Percentiles rank a stretch among this genome's conserved stretches.
phyloP scores from a whole-genome alignment of 2,113 vertebrate genomes.

The Lampris megalopsis region DNA sequence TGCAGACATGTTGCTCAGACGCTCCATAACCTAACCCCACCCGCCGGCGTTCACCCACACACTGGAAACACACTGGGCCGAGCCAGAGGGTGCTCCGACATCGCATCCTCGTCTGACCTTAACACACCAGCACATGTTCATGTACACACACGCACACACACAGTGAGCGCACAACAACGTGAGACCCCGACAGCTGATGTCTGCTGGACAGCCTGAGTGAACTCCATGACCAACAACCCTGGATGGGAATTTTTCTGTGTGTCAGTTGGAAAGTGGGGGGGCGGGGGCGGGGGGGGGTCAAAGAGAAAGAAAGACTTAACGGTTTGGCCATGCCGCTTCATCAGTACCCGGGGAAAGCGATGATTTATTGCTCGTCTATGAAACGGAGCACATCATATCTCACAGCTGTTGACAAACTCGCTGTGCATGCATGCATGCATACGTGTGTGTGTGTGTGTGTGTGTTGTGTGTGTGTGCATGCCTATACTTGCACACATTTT shows the following conservation, averaged over 20 bases:
- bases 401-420: slow-evolving; percentile 67
- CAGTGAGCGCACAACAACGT: not conserved
- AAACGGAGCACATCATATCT: slow-evolving; percentile 53
- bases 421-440: slow-evolving; percentile 31
- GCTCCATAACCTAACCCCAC: slow-evolving; percentile 49
- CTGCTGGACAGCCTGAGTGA: slow-evolving; percentile 49
- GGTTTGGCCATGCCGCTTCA: slow-evolving; percentile 4
- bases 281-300: not conserved
- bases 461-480: slow-evolving; percentile 8
- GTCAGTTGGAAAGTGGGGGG: slow-evolving; percentile 39
- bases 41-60: slow-evolving; percentile 33
- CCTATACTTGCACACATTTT: not conserved
- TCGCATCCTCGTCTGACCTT: slow-evolving; percentile 31
- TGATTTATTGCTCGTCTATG: slow-evolving; percentile 58
- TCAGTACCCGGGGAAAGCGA: slow-evolving; percentile 56
- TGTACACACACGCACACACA: slow-evolving; percentile 11
- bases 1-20: slow-evolving; percentile 24
- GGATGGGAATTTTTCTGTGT: slow-evolving; percentile 22
- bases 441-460: slow-evolving; percentile 6
- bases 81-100: slow-evolving; percentile 18
- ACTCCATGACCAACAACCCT: slow-evolving; percentile 25
- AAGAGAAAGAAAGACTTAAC: not conserved
- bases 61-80: slow-evolving; percentile 49
- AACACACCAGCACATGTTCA: slow-evolving; percentile 14
- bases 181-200: slow-evolving; percentile 60